Evolutionary conservation across 1,140 invertebrate species (phyloP), one percentile per base, ranked within the genome.

Genomic region (Drosophila littoralis): DNA sequence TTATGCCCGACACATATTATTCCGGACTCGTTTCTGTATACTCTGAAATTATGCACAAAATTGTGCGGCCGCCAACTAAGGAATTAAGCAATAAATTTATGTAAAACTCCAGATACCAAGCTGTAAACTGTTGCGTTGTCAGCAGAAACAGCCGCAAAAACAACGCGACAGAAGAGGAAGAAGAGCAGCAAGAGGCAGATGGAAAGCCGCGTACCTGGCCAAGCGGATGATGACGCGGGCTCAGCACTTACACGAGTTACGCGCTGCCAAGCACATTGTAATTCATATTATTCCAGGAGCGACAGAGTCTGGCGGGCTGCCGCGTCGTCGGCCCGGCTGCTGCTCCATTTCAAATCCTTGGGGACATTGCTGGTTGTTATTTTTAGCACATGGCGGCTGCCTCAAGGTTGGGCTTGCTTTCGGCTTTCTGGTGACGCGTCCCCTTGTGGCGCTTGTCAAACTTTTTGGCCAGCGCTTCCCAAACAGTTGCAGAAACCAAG

Each of bases 71-170:
- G 35, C 45, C 51, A 64, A 63, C 60, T 68, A 32, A 61, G 52
- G 63, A 79, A 79, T 82, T 88, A 83, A 64, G 66, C 66, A 79
- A 83, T 83, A 83, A 88, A 86, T 88, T 88, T 83, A 82, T 82
- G 83, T 79, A 76, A 79, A 78, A 52, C 50, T 46, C 64, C 52
- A 55, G 32, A 64, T 40, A 64, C 70, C 45, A 78, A 81, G 75
- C 81, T 85, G 66, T 69, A 75, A 85, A 85, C 77, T 75, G 77
- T 85, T 74, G 55, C 52, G 57, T 57, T 52, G 57, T 72, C 64
- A 64, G 64, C 71, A 81, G 48, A 48, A 75, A 36, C 12, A 22
- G 15, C 36, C 32, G 45, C 33, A 61, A 43, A 32, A 61, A 33
- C 64, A 33, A 50, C 13, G 8, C 7, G 22, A 38, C n/a, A n/a